These are phyloP conservation scores for Psephotus haematonotus DNA, from an alignment of 2,113 vertebrate genomes.

Conservation along the genomic window DNA sequence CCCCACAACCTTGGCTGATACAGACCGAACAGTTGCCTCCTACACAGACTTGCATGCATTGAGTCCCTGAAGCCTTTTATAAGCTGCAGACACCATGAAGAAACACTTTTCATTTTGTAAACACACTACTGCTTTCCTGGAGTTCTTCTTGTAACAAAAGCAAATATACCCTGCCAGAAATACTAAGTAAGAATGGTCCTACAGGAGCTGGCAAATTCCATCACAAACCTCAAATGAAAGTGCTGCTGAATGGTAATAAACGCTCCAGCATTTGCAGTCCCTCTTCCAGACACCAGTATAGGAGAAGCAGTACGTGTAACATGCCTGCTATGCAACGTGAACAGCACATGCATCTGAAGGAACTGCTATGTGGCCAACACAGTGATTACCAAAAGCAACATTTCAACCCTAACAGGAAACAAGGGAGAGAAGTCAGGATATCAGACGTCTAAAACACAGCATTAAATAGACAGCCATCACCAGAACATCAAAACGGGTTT, in stretches of 20 bases:
- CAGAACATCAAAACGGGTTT: not conserved
- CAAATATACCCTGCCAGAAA: constrained; percentile 33
- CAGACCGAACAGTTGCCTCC: not conserved
- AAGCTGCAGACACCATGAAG: constrained; percentile 41
- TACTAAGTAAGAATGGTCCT: constrained; percentile 28
- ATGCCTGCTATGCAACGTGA: not conserved
- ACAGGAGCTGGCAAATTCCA: constrained; percentile 25
- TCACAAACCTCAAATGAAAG: not conserved
- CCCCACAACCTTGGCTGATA: not conserved
- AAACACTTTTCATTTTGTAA: constrained; percentile 58
- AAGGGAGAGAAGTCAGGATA: not conserved
- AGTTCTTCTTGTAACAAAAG: constrained; percentile 50
- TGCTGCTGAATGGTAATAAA: constrained; percentile 25
- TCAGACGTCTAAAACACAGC: not conserved
- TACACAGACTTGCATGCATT: not conserved
- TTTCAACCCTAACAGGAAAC: not conserved
- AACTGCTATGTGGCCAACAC: not conserved
- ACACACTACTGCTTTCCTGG: constrained; percentile 2
- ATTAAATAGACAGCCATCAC: not conserved
- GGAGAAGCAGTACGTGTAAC: not conserved
- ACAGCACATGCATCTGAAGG: not conserved
- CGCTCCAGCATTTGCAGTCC: not conserved
- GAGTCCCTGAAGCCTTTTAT: constrained; percentile 6
- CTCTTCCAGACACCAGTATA: not conserved
- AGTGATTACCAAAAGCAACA: not conserved